Evolutionary conservation across 2,888 invertebrate species (phyloP).

Genomic region (Habrosyne pyritoides): DNA sequence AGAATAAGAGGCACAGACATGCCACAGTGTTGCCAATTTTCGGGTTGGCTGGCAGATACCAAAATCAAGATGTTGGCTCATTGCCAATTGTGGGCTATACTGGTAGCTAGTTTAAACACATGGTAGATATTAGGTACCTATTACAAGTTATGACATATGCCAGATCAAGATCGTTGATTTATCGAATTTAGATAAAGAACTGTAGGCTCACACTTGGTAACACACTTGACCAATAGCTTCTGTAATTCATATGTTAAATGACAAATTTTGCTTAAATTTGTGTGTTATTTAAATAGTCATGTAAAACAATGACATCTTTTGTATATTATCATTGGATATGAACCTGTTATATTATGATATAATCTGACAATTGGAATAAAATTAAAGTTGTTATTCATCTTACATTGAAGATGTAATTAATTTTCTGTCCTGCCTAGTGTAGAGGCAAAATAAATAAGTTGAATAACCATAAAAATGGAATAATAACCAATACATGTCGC

Average conservation of each 20-base stretch:
- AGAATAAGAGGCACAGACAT: constrained; percentile 57
- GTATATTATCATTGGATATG: too few relatives aligned
- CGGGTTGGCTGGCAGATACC: constrained; percentile 50
- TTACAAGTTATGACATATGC: neutral
- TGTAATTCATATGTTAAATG: neutral
- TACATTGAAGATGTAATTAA: too few relatives aligned
- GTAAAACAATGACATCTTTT: too few relatives aligned
- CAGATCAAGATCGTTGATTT: neutral
- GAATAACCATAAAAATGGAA: too few relatives aligned
- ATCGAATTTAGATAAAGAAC: neutral
- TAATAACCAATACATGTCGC: too few relatives aligned
- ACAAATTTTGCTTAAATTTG: neutral
- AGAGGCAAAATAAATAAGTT: too few relatives aligned
- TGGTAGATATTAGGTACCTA: constrained; percentile 3
- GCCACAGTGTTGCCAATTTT: constrained; percentile 70
- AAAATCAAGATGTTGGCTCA: constrained; percentile 65
- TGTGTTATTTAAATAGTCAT: too few relatives aligned
- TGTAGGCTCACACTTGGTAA: neutral
- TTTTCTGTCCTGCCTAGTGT: too few relatives aligned
- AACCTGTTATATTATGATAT: too few relatives aligned
- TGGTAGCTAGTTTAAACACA: constrained; percentile 20
- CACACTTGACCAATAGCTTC: too few relatives aligned
- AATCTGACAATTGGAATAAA: too few relatives aligned
- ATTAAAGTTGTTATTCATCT: too few relatives aligned
- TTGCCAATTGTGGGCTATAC: constrained; percentile 53